Percentiles rank a stretch among this genome's conserved stretches.
These are phyloP conservation scores for Coendou prehensilis DNA, from an alignment of 2,797 vertebrate genomes.

Conservation along the genomic window DNA sequence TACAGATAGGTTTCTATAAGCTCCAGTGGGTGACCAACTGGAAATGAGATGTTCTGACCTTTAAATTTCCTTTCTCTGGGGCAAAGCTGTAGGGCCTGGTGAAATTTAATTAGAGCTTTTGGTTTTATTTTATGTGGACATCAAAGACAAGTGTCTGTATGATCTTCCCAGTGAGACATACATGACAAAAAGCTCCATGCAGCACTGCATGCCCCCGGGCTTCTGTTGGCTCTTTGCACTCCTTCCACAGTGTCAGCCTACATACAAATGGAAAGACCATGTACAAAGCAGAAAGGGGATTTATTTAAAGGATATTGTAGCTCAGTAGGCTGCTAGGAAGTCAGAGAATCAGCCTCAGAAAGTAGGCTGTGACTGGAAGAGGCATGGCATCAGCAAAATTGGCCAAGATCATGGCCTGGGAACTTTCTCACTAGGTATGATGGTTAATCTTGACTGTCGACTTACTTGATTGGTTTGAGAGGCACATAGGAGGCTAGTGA, in stretches of 20 bases:
- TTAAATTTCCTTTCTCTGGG: background rate
- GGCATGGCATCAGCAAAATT: background rate
- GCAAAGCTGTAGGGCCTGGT: background rate
- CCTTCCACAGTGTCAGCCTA: background rate
- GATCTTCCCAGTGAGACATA: background rate
- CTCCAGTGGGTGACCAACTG: background rate
- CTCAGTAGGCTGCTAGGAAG: background rate
- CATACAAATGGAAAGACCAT: background rate
- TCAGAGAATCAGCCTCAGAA: background rate
- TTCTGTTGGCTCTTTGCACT: background rate
- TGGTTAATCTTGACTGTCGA: background rate
- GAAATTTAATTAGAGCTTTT: conserved; percentile 39
- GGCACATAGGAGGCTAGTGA: background rate
- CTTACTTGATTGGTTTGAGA: background rate
- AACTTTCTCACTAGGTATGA: background rate
- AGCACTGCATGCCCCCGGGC: fast-evolving
- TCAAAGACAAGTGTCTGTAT: conserved; percentile 53
- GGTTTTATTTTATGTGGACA: conserved; percentile 60
- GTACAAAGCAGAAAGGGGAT: background rate
- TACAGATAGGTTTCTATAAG: background rate
- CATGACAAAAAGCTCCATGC: background rate
- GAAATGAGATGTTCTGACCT: background rate
- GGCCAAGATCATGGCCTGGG: background rate
- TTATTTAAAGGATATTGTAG: background rate
- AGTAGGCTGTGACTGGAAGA: background rate